phyloP scores from a whole-genome alignment of 2,113 vertebrate genomes.

The Marmota flaviventris region DNA sequence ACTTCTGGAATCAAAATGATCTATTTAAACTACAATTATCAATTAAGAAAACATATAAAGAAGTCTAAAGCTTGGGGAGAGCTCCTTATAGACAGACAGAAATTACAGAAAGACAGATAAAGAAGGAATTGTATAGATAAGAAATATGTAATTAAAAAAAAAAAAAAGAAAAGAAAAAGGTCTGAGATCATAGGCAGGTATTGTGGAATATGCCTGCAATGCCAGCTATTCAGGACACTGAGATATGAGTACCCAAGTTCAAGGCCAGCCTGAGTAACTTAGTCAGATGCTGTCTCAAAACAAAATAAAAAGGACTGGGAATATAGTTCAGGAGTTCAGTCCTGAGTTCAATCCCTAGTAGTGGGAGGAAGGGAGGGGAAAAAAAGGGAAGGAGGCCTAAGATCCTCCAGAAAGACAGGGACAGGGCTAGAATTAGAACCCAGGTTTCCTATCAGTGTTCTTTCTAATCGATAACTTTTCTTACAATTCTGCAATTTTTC shows the following conservation, averaged over 20 bases:
- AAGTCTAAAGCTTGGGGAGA: conserved; percentile 42
- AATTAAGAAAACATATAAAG: conserved; percentile 21
- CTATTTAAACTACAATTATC: conserved; percentile 48
- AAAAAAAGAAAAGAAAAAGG: conserved; percentile 21
- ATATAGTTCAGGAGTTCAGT: no score
- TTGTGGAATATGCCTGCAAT: no score
- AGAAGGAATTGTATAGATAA: conserved; percentile 17
- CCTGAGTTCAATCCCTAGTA: no score
- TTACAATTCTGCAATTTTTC: background rate
- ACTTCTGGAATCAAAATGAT: conserved; percentile 47
- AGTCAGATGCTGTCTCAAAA: no score
- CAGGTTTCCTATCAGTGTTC: conserved; percentile 27
- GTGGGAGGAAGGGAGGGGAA: no score
- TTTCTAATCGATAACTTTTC: conserved; percentile 3
- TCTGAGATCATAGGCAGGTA: background rate
- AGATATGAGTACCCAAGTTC: no score
- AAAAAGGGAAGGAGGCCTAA: no score
- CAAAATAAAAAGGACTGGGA: no score
- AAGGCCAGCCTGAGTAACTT: no score
- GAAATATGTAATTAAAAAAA: conserved; percentile 2
- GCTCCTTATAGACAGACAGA: background rate
- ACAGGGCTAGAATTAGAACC: conserved; percentile 36
- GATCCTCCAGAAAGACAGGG: background rate
- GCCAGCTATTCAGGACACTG: no score
- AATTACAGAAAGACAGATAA: background rate